phyloP scores from a whole-genome alignment of 2,113 vertebrate genomes.

The Ploceus nigricollis region DNA sequence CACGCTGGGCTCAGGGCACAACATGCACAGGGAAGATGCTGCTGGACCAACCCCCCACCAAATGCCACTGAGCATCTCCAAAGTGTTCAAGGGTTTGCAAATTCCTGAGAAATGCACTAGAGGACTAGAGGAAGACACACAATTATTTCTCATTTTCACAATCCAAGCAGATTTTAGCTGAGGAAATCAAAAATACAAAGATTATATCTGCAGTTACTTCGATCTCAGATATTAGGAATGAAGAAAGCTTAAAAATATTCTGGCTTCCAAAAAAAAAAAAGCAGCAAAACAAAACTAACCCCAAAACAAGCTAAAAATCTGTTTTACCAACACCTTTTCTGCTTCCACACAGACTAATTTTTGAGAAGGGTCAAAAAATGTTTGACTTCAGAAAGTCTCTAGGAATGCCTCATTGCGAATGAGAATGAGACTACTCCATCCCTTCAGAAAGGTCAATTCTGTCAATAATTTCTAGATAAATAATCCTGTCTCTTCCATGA shows the following conservation, averaged over 20 bases:
- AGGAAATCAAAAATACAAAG: background rate
- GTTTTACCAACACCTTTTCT: background rate
- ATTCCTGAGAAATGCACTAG: background rate
- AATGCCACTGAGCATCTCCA: background rate
- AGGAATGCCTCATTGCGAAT: background rate
- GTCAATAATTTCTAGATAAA: background rate
- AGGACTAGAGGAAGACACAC: background rate
- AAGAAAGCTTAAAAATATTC: background rate
- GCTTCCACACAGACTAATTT: background rate
- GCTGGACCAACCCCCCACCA: background rate
- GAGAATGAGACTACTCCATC: background rate
- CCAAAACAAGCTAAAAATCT: background rate
- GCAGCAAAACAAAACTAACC: background rate
- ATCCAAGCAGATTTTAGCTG: background rate
- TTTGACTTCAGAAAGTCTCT: background rate
- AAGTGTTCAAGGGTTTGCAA: background rate
- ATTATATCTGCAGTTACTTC: background rate
- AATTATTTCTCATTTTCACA: background rate
- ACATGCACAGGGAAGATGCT: background rate
- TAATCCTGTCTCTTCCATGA: background rate
- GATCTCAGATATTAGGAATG: background rate
- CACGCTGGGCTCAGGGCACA: fast-evolving
- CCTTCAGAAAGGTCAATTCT: background rate
- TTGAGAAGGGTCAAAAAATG: background rate
- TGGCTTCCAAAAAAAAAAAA: background rate